A percentile compares a stretch with the other conserved stretches of the same genome.
These are phyloP conservation scores for Cardiocondyla obscurior DNA, from an alignment of 1,140 invertebrate species.

Conservation along the genomic window DNA sequence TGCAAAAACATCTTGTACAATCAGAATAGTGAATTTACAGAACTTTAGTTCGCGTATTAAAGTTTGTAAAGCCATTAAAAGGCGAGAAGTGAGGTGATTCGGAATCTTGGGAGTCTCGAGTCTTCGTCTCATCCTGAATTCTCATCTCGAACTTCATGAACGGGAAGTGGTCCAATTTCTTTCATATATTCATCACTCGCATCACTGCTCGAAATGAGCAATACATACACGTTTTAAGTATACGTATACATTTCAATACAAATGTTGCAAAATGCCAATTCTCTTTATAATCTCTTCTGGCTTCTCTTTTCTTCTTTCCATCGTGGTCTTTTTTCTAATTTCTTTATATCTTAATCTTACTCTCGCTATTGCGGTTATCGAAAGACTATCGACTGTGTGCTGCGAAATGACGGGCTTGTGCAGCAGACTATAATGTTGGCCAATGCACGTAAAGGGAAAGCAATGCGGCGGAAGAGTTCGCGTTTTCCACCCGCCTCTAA, in stretches of 20 bases:
- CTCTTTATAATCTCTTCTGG: not conserved
- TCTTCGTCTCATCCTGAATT: constrained; percentile 47
- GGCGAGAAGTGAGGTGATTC: constrained; percentile 42
- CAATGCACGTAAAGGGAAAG: constrained; percentile 35
- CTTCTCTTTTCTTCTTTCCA: not conserved
- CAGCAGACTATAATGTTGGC: constrained; percentile 34
- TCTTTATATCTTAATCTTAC: constrained; percentile 29
- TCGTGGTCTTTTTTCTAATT: not conserved
- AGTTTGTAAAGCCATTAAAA: constrained; percentile 39
- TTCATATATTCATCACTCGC: not conserved
- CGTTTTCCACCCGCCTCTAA: constrained; percentile 17
- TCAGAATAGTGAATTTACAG: constrained; percentile 9
- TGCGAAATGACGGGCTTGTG: constrained; percentile 23
- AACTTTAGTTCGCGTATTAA: constrained; percentile 23
- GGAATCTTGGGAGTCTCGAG: constrained; percentile 51
- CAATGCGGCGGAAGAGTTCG: constrained; percentile 41
- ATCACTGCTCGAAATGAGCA: not conserved
- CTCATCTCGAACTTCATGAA: constrained; percentile 49
- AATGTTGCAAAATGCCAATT: not conserved
- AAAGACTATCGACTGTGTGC: constrained; percentile 29
- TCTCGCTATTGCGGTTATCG: constrained; percentile 24
- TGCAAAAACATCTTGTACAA: constrained; percentile 30
- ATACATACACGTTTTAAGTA: not conserved
- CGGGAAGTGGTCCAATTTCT: constrained; percentile 31
- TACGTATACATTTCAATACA: not conserved